Conservation (phyloP, 2,797 vertebrate species). For the Fratercula arctica region DNA sequence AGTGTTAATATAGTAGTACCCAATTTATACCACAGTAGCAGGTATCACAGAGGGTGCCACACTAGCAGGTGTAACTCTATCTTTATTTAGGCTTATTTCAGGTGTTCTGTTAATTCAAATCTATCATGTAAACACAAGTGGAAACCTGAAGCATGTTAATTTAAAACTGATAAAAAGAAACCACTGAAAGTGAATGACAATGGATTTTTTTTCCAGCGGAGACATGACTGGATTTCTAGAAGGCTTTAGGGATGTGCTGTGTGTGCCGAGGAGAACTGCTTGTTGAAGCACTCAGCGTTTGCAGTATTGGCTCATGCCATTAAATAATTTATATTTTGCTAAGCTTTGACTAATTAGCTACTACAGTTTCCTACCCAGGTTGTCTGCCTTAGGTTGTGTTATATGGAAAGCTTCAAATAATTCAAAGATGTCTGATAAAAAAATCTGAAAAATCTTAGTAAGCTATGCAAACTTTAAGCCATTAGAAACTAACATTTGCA, state of each 20-base stretch:
- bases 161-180: not conserved
- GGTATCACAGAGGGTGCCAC: not conserved
- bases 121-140: not conserved
- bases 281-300: not conserved
- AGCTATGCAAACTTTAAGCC: not conserved
- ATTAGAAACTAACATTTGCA: not conserved
- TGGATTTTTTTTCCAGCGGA: not conserved
- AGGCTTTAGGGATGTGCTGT: not conserved
- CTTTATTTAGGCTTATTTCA: not conserved
- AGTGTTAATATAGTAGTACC: not conserved
- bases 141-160: not conserved
- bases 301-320: not conserved
- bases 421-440: not conserved
- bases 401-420: not conserved
- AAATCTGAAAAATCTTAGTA: not conserved
- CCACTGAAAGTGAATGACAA: not conserved
- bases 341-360: not conserved
- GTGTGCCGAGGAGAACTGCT: not conserved
- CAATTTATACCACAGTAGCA: not conserved
- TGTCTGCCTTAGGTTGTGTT: not conserved
- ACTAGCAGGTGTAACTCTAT: not conserved
- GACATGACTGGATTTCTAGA: not conserved
- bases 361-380: not conserved
- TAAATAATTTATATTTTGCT: not conserved
- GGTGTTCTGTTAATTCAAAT: not conserved